Evolutionary conservation across 2,113 vertebrate species (phyloP).

Genomic region (Ciconia boyciana): DNA sequence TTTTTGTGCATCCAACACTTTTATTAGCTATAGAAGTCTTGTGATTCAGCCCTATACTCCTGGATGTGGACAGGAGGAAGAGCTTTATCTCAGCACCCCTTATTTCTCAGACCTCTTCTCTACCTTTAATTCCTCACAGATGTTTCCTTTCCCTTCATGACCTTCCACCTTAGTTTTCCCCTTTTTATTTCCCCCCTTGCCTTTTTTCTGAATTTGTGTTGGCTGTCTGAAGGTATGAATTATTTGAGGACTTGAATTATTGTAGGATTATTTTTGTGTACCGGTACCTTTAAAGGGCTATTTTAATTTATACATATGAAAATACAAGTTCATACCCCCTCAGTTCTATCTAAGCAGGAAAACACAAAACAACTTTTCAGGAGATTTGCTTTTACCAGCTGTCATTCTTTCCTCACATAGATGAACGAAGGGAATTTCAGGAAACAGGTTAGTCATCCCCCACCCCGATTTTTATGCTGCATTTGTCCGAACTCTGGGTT

Average conservation of each 20-base stretch:
- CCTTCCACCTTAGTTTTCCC: neutral
- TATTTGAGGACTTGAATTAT: neutral
- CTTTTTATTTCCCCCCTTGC: neutral
- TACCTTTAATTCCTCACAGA: neutral
- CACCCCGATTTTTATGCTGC: neutral
- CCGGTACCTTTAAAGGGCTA: neutral
- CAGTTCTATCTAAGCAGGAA: neutral
- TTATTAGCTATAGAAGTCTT: neutral
- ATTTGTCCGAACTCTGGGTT: neutral
- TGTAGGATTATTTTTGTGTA: neutral
- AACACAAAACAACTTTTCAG: neutral
- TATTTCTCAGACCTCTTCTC: neutral
- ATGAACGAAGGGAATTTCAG: neutral
- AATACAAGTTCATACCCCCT: neutral
- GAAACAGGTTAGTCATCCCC: neutral
- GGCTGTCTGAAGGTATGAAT: neutral
- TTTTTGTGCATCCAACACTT: neutral
- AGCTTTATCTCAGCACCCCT: neutral
- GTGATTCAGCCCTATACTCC: neutral
- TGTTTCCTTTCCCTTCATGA: neutral
- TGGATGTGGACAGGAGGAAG: neutral
- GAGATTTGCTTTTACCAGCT: neutral
- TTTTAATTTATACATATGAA: neutral
- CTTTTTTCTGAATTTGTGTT: neutral
- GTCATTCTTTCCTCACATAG: neutral